Evolutionary conservation across 1,140 invertebrate species (phyloP).

Genomic region (Leptestheria dahalacensis): DNA sequence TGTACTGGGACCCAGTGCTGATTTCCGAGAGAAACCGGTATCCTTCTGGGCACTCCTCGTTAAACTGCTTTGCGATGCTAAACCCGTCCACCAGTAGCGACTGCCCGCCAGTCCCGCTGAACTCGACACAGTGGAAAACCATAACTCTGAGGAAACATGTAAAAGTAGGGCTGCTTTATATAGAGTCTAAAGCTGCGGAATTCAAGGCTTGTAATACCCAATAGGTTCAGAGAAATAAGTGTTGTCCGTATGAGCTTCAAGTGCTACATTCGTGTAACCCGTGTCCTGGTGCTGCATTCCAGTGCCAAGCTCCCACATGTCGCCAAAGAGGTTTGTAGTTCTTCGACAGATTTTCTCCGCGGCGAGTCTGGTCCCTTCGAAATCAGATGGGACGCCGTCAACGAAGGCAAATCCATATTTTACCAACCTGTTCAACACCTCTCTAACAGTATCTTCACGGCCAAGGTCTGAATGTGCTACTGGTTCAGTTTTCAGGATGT

Average conservation of each 20-base stretch:
- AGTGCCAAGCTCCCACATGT: slow-evolving; percentile 42
- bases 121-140: slow-evolving; percentile 49
- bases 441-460: slow-evolving; percentile 22
- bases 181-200: too few species aligned
- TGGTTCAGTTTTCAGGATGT: slow-evolving; percentile 24
- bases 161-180: background rate
- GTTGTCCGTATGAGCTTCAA: slow-evolving; percentile 45
- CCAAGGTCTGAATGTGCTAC: slow-evolving; percentile 27
- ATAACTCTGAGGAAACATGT: slow-evolving; percentile 35
- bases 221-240: slow-evolving; percentile 56
- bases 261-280: slow-evolving; percentile 38
- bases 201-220: too few species aligned
- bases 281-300: slow-evolving; percentile 42
- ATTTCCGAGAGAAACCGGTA: slow-evolving; percentile 36
- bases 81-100: slow-evolving; percentile 53
- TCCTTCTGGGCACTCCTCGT: slow-evolving; percentile 31
- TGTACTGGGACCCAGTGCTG: slow-evolving; percentile 40
- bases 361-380: slow-evolving; percentile 34
- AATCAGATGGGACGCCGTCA: slow-evolving; percentile 31
- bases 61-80: slow-evolving; percentile 40
- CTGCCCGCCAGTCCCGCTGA: slow-evolving; percentile 43
- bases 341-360: slow-evolving; percentile 36
- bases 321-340: slow-evolving; percentile 45
- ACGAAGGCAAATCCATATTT: slow-evolving; percentile 13
- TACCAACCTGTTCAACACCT: slow-evolving; percentile 4